These are phyloP conservation scores for Protobothrops mucrosquamatus DNA, from an alignment of 2,113 vertebrate genomes.

Conservation along the genomic window DNA sequence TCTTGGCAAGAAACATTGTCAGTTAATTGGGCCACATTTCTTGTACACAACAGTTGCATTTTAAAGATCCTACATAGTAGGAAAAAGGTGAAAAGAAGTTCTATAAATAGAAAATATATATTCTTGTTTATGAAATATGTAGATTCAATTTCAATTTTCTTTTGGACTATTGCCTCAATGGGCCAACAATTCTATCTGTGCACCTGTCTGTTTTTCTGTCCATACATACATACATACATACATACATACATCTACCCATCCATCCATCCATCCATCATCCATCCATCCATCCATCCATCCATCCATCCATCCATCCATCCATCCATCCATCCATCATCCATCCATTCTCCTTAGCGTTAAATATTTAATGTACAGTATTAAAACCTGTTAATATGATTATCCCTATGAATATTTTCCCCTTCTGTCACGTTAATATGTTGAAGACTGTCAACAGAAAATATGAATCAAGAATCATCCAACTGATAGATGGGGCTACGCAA, in stretches of 20 bases:
- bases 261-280: no score
- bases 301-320: neutral
- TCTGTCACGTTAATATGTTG: neutral
- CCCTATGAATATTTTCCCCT: neutral
- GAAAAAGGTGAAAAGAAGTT: constrained; percentile 53
- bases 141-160: constrained; percentile 18
- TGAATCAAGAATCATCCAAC: neutral
- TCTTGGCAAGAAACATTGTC: constrained; percentile 62
- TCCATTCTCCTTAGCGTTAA: neutral
- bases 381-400: neutral
- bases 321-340: neutral
- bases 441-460: neutral
- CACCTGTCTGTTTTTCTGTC: neutral
- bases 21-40: constrained; percentile 62
- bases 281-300: neutral
- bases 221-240: neutral
- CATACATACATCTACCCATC: neutral
- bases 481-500: no score
- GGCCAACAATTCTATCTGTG: neutral
- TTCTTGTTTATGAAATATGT: constrained; percentile 43
- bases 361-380: neutral
- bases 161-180: constrained; percentile 22
- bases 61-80: constrained; percentile 58
- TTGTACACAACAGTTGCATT: constrained; percentile 61
- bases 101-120: constrained; percentile 64